Conservation (phyloP, 2,113 vertebrate species). For the Laterallus jamaicensis region DNA sequence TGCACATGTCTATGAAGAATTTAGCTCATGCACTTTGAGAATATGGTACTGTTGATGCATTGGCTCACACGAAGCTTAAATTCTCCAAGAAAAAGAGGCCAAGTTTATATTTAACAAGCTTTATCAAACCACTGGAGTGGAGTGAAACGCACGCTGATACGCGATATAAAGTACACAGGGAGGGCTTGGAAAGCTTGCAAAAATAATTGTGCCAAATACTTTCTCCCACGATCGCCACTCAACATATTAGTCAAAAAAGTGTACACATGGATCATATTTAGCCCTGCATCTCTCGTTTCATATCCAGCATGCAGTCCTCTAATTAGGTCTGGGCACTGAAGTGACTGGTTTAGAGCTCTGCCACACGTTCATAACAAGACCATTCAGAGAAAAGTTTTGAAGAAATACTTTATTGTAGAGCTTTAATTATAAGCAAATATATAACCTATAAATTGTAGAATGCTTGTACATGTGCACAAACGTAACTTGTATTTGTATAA, state of each 20-base stretch:
- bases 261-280: background rate
- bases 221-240: background rate
- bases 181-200: slow-evolving; percentile 16
- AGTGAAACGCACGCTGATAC: slow-evolving; percentile 25
- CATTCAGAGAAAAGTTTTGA: background rate
- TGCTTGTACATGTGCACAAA: background rate
- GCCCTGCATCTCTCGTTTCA: background rate
- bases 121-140: slow-evolving; percentile 47
- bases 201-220: slow-evolving; percentile 8
- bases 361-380: background rate
- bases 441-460: background rate
- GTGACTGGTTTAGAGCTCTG: background rate
- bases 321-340: background rate
- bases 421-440: background rate
- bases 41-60: background rate
- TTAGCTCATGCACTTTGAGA: background rate
- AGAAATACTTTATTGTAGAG: background rate
- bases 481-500: background rate
- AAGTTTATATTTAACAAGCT: slow-evolving; percentile 66
- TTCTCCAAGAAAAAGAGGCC: slow-evolving; percentile 15
- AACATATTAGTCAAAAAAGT: background rate
- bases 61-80: background rate
- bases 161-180: slow-evolving; percentile 13
- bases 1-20: background rate
- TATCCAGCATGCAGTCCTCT: background rate